Base-by-base conservation (phyloP, 2,888 invertebrate species). In the Ochropleura plecta region DNA sequence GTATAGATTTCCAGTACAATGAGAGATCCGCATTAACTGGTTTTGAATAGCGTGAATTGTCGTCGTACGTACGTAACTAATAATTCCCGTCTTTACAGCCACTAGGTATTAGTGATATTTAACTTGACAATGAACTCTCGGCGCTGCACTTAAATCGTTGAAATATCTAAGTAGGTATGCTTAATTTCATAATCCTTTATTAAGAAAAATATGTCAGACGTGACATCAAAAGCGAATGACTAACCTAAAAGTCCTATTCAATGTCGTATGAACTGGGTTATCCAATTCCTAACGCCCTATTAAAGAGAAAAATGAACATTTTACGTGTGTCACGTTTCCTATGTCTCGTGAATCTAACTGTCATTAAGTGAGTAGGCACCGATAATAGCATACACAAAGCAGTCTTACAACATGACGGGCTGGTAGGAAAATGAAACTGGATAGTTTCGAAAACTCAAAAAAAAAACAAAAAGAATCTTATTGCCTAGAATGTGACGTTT, bases 281-380 rank as follows among this genome's bases (percentile, higher is more conserved):
- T 75, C 71, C 71, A 67, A 74, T 65, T 71, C 18, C 16, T 68
- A n/a, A 63, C 48, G 40, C 30, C 60, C 44, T 51, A 71, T 77
- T 71, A 66, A 7, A 67, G 40, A 53, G 16, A 73, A 63, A 55
- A 55, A 57, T 1, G 3, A 42, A 67, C 53, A 51, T 64, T 71
- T 66, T 59, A 48, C 70, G 70, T 62, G 70, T 49, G 67, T 57
- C 82, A 70, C 55, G 70, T 60, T 77, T 64, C 49, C 7, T n/a
- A 64, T n/a, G 44, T 62, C 70, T 78, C 73, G 64, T 78, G 70
- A 82, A 20, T 46, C 42, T 48, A 14, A 48, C 20, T 42, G 53
- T 65, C 20, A 46, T 40, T 46, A 16, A 10, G 12, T 75, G n/a
- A 65, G 12, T 44, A 48, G 42, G 30, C 57, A 57, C 14, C 57